Base-by-base conservation (phyloP, 2,797 vertebrate species). In the Chiloscyllium punctatum region DNA sequence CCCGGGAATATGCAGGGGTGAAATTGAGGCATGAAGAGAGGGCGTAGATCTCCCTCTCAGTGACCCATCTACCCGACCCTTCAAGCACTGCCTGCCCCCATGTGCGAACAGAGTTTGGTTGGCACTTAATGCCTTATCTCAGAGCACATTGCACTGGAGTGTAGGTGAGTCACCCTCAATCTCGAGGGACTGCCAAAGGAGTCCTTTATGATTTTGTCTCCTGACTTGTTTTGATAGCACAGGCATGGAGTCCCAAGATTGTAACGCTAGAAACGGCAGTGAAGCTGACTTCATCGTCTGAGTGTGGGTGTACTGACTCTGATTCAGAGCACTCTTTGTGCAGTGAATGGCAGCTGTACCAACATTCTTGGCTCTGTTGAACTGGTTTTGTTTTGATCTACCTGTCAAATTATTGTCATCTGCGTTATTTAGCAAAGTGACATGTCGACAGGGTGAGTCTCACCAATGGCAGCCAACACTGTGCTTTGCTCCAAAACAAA, bases 401-500 rank as follows among this genome's bases (percentile, higher is more conserved):
- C 2, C 90, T 69, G n/a, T 92, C 90, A 92, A 92, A 69, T 92
- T 69, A 92, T 69, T 92, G 90, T 69, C 90, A 92, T 69, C 90
- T 4, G 11, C 21, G 62, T 42, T 92, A 69, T 42, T 92, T 23
- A 42, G 66, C 9, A 69, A 92, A 25, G 66, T 37, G 57, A 66
- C 57, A 23, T 21, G 66, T 69, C 90, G 37, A 37, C 90, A 69
- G 37, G 23, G 90, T 23, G 37, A 92, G n/a, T 42, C 53, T 62
- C n/a, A 69, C n/a, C 66, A 42, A 68, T 30, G 62, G 90, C 18
- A 21, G n/a, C 66, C 62, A 69, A 25, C n/a, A 15, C 90, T 9
- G 62, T 15, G 62, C 62, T 92, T 68, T 68, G 90, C n/a, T 92
- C 33, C n/a, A 69, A 69, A 42, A 42, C 69, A 92, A 92, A 92